Conservation (phyloP, 2,113 vertebrate species). For the Pionites leucogaster region DNA sequence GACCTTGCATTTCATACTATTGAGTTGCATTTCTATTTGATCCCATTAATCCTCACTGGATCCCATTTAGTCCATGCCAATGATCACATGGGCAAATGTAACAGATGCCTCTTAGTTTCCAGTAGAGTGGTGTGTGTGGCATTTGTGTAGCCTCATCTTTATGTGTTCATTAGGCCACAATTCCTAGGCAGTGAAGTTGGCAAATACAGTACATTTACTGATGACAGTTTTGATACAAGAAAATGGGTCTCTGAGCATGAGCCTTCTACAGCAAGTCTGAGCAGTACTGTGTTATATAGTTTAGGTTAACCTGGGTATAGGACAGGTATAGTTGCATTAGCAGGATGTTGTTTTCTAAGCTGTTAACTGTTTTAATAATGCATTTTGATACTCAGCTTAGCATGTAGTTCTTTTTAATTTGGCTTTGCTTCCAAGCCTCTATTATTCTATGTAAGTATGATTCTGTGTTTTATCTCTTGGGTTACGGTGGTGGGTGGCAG, state of each 20-base stretch:
- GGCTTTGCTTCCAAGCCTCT: background rate
- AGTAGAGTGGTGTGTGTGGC: rapidly evolving
- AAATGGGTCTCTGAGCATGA: background rate
- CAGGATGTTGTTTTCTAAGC: background rate
- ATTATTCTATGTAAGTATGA: background rate
- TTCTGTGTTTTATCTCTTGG: background rate
- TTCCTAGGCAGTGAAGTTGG: background rate
- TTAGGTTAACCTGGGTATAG: background rate
- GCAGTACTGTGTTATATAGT: rapidly evolving
- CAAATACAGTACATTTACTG: background rate
- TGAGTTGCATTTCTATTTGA: background rate
- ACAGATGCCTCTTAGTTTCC: background rate
- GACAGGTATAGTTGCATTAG: background rate
- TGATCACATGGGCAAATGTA: background rate
- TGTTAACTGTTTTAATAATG: background rate
- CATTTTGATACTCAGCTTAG: background rate
- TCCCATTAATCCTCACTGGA: background rate
- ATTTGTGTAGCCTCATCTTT: background rate
- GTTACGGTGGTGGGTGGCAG: background rate
- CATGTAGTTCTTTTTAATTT: background rate
- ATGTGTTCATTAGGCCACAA: background rate
- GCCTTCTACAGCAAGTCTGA: background rate
- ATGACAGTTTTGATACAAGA: background rate
- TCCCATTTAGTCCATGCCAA: background rate
- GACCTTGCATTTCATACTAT: background rate